Evolutionary conservation across 1,140 invertebrate species (phyloP), one percentile per base, ranked within the genome.

Genomic region (Ptiloglossa arizonensis): DNA sequence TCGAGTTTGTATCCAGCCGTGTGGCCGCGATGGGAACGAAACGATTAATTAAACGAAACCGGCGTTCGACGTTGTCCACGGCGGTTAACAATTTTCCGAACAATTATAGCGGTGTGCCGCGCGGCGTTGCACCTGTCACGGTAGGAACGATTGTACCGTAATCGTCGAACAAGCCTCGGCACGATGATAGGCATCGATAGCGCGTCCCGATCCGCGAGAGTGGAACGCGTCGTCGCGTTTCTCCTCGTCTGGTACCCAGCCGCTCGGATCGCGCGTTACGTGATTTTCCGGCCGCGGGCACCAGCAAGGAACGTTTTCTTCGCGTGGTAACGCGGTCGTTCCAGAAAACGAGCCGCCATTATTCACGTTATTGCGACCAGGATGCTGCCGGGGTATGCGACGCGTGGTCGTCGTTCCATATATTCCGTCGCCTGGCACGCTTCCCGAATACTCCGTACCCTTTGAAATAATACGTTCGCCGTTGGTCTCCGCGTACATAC

Each of bases 321-420:
- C 22, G 35, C 41, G 19, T n/a, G 17, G 3, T 44, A 57, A 59
- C 8, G 52, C 54, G 46, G 54, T 56, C 75, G 74, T 79, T 60
- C 44, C 60, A 77, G 82, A 85, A 88, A 87, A 88, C 85, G 79
- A 78, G 64, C n/a, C 59, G 59, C 77, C 80, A 88, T 89, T 90
- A 87, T 75, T 86, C 82, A 83, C 72, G 80, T 82, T 69, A 71
- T 80, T 83, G 56, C 67, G 52, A 38, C 19, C 64, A 59, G 73
- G 73, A 63, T 32, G 57, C 46, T 32, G 67, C 67, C 35, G 56
- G 44, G 70, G 66, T 54, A 66, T 13, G 62, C 48, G 38, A 57
- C 72, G 50, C 72, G 71, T 56, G 24, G 48, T 66, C 71, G 71
- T 29, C 78, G 64, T 71, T 32, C 32, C 54, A 62, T 63, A 54